A percentile compares a stretch with the other conserved stretches of the same genome.
Evolutionary conservation across 2,888 invertebrate species (phyloP).

Genomic region (Oscheius sp.): DNA sequence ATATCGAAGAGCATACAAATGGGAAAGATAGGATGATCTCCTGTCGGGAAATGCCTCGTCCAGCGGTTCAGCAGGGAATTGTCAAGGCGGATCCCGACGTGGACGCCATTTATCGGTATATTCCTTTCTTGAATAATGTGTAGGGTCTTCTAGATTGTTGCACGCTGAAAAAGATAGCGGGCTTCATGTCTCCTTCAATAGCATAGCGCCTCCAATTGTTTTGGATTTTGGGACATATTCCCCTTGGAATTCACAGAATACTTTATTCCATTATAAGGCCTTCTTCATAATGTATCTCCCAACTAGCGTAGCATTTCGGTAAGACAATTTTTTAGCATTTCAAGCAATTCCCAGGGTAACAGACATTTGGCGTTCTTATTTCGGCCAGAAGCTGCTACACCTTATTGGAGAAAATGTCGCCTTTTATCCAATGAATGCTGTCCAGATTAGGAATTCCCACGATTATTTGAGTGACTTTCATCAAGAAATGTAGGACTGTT

Average conservation of each 20-base stretch:
- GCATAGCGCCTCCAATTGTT: conserved; percentile 50
- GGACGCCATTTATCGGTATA: conserved; percentile 52
- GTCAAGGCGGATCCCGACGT: conserved; percentile 57
- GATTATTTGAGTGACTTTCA: conserved; percentile 53
- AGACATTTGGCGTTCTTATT: conserved; percentile 60
- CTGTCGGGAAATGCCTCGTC: conserved; percentile 41
- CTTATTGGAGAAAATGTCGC: conserved; percentile 47
- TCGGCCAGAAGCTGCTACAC: conserved; percentile 52
- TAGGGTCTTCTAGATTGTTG: conserved; percentile 44
- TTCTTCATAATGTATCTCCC: conserved; percentile 58
- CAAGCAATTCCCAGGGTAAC: conserved; percentile 39
- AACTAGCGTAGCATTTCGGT: conserved; percentile 50
- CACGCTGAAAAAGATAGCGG: conserved; percentile 47
- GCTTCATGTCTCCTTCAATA: conserved; percentile 45
- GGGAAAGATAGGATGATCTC: conserved; percentile 38
- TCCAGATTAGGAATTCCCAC: conserved; percentile 53
- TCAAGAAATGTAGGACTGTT: conserved; percentile 38
- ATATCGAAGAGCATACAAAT: conserved; percentile 45
- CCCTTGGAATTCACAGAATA: too few relatives aligned
- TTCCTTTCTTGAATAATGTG: not conserved
- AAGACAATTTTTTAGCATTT: not conserved
- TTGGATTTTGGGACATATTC: conserved; percentile 46
- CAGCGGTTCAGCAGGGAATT: conserved; percentile 58
- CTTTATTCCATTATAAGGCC: conserved; percentile 52
- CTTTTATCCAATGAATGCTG: conserved; percentile 53